Conservation (phyloP, 2,113 vertebrate species). For the Morone saxatilis region DNA sequence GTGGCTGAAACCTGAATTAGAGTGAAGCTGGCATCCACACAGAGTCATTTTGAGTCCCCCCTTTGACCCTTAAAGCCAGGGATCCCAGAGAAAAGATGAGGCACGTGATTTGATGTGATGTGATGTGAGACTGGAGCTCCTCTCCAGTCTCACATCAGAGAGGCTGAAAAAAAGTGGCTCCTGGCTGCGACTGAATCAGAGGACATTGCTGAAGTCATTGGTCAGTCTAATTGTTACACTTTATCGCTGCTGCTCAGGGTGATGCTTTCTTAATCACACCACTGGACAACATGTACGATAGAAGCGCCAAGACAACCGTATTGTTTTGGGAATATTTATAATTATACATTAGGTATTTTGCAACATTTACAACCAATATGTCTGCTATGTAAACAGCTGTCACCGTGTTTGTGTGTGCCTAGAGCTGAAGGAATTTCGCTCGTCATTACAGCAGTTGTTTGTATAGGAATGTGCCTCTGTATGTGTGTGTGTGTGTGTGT, state of each 20-base stretch:
- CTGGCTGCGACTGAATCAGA: conserved; percentile 26
- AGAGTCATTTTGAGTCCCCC: conserved; percentile 67
- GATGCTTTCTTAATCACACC: background rate
- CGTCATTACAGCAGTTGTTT: conserved; percentile 45
- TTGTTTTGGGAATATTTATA: background rate
- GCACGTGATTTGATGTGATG: conserved; percentile 56
- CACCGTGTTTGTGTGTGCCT: background rate
- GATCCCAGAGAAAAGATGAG: conserved; percentile 62
- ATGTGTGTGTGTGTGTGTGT: conserved; percentile 28
- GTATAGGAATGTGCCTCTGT: conserved; percentile 64
- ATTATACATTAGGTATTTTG: background rate
- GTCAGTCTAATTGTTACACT: conserved; percentile 27
- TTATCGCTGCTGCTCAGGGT: background rate
- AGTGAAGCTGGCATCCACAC: conserved; percentile 63
- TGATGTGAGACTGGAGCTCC: conserved; percentile 37
- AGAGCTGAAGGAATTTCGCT: conserved; percentile 27
- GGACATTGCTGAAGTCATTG: conserved; percentile 5
- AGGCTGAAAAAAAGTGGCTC: conserved; percentile 44
- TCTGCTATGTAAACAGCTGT: background rate
- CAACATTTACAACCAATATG: background rate
- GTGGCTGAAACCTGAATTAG: conserved; percentile 72
- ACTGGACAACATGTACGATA: rapidly evolving
- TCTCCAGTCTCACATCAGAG: no score
- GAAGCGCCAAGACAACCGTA: background rate
- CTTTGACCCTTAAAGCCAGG: conserved; percentile 67